Base-by-base conservation (phyloP, 2,113 vertebrate genomes). In the Hylia prasina region DNA sequence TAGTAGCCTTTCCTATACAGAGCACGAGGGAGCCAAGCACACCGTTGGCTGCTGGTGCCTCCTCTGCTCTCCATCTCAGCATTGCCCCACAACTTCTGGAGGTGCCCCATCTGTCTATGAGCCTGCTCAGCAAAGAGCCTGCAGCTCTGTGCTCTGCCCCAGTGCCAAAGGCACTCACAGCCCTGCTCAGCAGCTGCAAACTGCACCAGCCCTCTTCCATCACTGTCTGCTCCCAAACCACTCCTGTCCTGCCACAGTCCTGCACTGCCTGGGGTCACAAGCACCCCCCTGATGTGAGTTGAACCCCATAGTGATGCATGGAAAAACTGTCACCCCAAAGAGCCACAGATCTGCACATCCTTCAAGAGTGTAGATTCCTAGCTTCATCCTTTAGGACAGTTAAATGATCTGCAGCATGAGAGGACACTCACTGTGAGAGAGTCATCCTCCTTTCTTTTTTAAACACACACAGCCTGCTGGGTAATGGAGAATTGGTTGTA, bases 261-360 rank as follows among this genome's bases (percentile, higher is more conserved):
- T 4, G 7, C 13, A 12, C 35, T 72, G 30, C 18, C 31, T 17
- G 30, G 10, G n/a, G 12, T 51, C 13, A 1, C 48, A 40, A 70
- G 37, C 54, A 61, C 21, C 33, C 8, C 13, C 2, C 17, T 48
- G 6, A 20, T 40, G 25, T 1, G 1, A 70, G 47, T 0, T 35
- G 21, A 68, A 33, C 28, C 10, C 57, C 23, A 9, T 0, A 16
- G 56, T 3, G 30, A 23, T 8, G 27, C 47, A 12, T 4, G 21
- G 23, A 89, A 16, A 79, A 73, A 15, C 47, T 48, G 20, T 7
- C 48, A 63, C 11, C 51, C 5, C 10, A 50, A 47, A 10, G 4
- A 77, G 28, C 10, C 28, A 42, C n/a, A 42, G 14, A 39, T 9
- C 9, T 40, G 25, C 39, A 33, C 47, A 37, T 44, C 51, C 35